These are phyloP conservation scores for Rhizoglyphus robini DNA, from an alignment of 1,140 invertebrate genomes.

Conservation along the genomic window DNA sequence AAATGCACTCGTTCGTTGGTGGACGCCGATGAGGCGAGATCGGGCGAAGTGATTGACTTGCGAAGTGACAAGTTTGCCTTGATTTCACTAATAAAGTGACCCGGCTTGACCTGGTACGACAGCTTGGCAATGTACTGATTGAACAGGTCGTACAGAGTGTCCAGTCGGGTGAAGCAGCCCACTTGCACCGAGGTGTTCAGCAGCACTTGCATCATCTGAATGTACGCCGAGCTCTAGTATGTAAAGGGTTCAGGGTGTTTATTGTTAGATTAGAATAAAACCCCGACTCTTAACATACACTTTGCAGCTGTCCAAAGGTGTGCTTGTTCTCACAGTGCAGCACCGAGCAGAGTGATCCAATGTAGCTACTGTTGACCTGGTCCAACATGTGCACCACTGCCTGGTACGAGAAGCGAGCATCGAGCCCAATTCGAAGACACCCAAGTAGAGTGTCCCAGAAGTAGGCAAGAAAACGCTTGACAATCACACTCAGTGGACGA, in stretches of 20 bases:
- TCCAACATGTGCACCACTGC: background rate
- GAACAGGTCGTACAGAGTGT: background rate
- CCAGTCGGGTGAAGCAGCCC: background rate
- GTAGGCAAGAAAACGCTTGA: constrained; percentile 55
- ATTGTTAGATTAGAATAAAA: too few species aligned
- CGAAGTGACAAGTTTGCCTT: background rate
- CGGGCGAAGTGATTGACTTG: background rate
- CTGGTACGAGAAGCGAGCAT: background rate
- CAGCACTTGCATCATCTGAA: background rate
- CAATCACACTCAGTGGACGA: constrained; percentile 26
- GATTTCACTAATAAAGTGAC: background rate
- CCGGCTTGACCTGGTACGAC: background rate
- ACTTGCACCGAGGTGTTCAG: background rate
- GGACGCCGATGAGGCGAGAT: background rate
- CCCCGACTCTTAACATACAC: too few species aligned
- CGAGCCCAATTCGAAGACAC: constrained; percentile 57
- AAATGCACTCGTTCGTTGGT: background rate
- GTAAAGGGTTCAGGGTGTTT: background rate
- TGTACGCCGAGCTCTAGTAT: background rate
- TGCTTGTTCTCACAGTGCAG: background rate
- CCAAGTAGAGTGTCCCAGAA: constrained; percentile 80
- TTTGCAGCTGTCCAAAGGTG: background rate
- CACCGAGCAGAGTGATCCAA: background rate
- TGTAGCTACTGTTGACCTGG: background rate
- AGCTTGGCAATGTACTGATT: background rate